Conservation (phyloP, 2,113 vertebrate species). For the Mionectes macconnelli region DNA sequence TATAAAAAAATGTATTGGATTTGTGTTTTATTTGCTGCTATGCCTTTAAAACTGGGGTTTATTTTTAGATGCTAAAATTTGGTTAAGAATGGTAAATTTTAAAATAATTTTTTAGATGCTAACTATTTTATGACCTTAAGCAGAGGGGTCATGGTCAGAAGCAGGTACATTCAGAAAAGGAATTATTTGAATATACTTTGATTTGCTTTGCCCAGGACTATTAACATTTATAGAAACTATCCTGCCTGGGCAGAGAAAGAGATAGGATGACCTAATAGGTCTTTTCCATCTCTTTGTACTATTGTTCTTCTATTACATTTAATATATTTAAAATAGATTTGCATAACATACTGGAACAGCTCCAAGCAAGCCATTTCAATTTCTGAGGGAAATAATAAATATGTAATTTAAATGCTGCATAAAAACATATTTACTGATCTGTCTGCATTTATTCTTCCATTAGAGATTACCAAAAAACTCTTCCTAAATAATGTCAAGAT, state of each 20-base stretch:
- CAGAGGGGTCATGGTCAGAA: neutral
- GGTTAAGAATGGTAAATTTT: neutral
- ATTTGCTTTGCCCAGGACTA: neutral
- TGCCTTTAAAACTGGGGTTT: neutral
- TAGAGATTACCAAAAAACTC: neutral
- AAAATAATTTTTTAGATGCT: neutral
- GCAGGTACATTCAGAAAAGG: neutral
- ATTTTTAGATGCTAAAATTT: neutral
- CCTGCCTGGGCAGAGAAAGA: neutral
- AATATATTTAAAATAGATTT: conserved; percentile 26
- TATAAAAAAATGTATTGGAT: neutral
- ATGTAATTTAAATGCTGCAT: conserved; percentile 13
- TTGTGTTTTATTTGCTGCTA: neutral
- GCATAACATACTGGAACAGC: neutral
- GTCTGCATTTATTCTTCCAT: neutral
- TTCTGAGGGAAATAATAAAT: conserved; percentile 7
- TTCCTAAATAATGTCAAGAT: neutral
- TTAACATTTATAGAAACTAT: neutral
- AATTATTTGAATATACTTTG: neutral
- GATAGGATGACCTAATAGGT: neutral
- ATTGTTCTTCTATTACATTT: neutral
- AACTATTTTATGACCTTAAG: neutral
- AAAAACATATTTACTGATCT: neutral
- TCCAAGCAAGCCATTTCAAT: conserved; percentile 1
- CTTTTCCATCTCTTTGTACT: neutral